Conservation (phyloP, 2,113 vertebrate genomes). For the Myocastor coypus region DNA sequence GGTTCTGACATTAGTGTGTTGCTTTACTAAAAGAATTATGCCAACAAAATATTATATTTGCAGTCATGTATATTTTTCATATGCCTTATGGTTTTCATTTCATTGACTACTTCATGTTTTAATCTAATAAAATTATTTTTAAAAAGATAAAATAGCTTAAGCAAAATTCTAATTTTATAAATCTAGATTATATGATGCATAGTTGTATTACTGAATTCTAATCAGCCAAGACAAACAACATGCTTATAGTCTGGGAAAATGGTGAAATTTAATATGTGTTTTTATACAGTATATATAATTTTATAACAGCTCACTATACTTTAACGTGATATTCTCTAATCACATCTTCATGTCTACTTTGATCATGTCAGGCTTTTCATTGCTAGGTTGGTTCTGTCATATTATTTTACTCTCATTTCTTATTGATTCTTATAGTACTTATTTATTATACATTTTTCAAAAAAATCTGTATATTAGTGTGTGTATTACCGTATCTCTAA, state of each 20-base stretch:
- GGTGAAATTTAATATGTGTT: not conserved
- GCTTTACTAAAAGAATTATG: not conserved
- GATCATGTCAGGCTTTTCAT: not conserved
- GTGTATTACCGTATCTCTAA: not conserved
- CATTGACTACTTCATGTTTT: constrained; percentile 36
- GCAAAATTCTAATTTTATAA: not conserved
- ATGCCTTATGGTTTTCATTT: not conserved
- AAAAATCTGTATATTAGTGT: not conserved
- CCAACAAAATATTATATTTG: not conserved
- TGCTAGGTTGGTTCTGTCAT: not conserved
- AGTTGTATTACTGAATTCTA: not conserved
- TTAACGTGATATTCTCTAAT: not conserved
- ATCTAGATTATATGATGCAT: not conserved
- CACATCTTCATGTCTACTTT: constrained; percentile 4
- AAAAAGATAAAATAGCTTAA: not conserved
- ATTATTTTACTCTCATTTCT: not conserved
- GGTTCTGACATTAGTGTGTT: not conserved
- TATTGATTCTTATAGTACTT: not conserved
- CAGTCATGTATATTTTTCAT: constrained; percentile 28
- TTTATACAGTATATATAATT: not conserved
- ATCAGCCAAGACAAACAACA: not conserved
- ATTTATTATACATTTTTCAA: not conserved
- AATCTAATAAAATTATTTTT: not conserved
- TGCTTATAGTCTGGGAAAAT: not conserved
- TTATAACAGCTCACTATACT: not conserved